Evolutionary conservation across 2,797 vertebrate species (phyloP), one percentile per base, ranked within the genome.

Genomic region (Leucoraja ocellata): DNA sequence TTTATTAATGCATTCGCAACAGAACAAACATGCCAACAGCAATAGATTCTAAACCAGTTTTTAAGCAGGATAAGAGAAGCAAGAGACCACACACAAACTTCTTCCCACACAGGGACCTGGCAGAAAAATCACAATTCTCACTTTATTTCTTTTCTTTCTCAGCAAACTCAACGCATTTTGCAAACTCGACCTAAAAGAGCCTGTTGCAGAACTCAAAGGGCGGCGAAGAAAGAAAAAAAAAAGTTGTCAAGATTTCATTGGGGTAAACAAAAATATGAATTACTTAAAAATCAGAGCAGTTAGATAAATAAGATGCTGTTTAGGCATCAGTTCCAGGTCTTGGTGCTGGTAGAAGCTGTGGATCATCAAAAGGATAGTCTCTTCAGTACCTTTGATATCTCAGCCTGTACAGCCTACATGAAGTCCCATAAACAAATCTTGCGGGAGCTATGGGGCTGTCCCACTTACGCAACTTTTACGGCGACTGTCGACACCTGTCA

Each of bases 1-100:
- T 94, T 95, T 94, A 95, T 94, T 97, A 98, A 97, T 97, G 97
- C 96, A 98, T 97, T 98, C 97, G 98, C 97, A 98, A 98, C 97
- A 97, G 96, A 96, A 96, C 95, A 95, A 97, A 96, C 96, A 96
- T 97, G 96, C 97, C 97, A 97, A 97, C 97, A 98, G 97, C 98
- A 98, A 97, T 97, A 96, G 96, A 96, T 96, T 94, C 95, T 95
- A 95, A 96, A 95, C 93, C 95, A 95, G 96, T 97, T 97, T 96
- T 97, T 97, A 98, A 98, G 97, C 96, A 97, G 96, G 96, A 98
- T 97, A 97, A 98, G 97, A 96, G 94, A 95, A 96, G 96, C 95
- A 94, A 81, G 97, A 97, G 97, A 97, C 97, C 97, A 96, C 96
- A 96, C 96, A 96, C 95, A 96, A 95, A 93, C 95, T 94, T 94